Percentiles rank a stretch among this genome's conserved stretches.
Evolutionary conservation across 2,888 invertebrate species (phyloP).

Genomic region (Epistrophella euchroma): DNA sequence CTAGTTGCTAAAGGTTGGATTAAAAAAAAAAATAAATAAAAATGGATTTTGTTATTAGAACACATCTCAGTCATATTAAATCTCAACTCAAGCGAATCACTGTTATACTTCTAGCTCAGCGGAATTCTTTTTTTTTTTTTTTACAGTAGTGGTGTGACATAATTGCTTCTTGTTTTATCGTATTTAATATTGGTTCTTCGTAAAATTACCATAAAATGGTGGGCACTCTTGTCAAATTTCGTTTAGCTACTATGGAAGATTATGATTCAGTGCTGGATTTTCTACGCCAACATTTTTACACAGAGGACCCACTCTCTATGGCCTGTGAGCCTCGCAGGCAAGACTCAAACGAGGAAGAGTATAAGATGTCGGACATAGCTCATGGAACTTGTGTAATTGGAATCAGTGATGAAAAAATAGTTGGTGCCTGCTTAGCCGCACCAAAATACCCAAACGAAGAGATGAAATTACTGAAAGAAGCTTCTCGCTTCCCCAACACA

Average conservation of each 20-base stretch:
- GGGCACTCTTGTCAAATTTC: conserved; percentile 74
- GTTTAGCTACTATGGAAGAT: conserved; percentile 77
- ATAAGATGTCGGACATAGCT: conserved; percentile 78
- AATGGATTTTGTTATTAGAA: too few relatives aligned
- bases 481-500: conserved; percentile 75
- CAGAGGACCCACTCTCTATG: conserved; percentile 81
- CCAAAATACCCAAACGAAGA: conserved; percentile 78
- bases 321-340: conserved; percentile 79
- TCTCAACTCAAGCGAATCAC: too few relatives aligned
- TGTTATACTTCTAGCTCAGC: too few relatives aligned
- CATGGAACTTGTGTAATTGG: conserved; percentile 78
- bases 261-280: conserved; percentile 79
- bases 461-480: conserved; percentile 77
- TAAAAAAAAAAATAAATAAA: too few relatives aligned
- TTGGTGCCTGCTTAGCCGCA: conserved; percentile 80
- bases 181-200: not conserved
- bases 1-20: too few relatives aligned
- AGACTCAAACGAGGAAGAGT: conserved; percentile 79
- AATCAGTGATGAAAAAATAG: conserved; percentile 70
- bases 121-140: too few relatives aligned
- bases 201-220: not conserved
- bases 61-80: too few relatives aligned
- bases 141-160: not conserved
- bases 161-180: not conserved
- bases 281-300: conserved; percentile 79